phyloP scores from a whole-genome alignment of 2,888 invertebrate species.

The Coecobrya sp. region DNA sequence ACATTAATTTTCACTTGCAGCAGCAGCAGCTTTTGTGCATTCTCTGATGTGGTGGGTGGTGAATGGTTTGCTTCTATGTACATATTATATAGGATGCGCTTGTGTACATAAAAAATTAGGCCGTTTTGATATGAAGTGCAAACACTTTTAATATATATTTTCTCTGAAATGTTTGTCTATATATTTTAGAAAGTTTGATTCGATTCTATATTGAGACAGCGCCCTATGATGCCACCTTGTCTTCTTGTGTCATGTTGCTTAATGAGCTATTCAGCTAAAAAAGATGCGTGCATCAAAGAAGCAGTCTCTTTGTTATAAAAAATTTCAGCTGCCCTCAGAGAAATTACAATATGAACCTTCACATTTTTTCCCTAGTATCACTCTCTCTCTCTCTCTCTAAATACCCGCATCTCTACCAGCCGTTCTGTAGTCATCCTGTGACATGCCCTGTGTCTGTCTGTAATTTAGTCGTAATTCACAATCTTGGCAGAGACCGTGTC shows the following conservation, averaged over 20 bases:
- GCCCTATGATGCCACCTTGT: neutral
- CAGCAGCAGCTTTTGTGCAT: neutral
- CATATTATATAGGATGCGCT: too few relatives aligned
- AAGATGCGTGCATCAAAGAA: conserved; percentile 3
- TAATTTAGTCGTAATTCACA: conserved; percentile 59
- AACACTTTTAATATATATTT: too few relatives aligned
- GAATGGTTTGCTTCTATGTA: too few relatives aligned
- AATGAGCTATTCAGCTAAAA: conserved; percentile 18
- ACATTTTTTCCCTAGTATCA: too few relatives aligned
- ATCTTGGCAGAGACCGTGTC: conserved; percentile 58
- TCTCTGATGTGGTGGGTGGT: too few relatives aligned
- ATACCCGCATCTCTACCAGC: neutral
- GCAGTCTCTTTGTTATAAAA: neutral
- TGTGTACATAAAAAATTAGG: too few relatives aligned
- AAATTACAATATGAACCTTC: neutral
- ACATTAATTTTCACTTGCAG: neutral
- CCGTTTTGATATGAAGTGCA: too few relatives aligned
- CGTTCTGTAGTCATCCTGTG: neutral
- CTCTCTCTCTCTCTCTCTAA: neutral
- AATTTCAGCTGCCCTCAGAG: neutral
- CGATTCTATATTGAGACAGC: too few relatives aligned
- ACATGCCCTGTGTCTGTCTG: neutral
- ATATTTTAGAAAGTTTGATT: too few relatives aligned
- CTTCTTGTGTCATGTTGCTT: conserved; percentile 24
- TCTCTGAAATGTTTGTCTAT: too few relatives aligned